A percentile compares a stretch with the other conserved stretches of the same genome.
phyloP scores from a whole-genome alignment of 2,113 vertebrate genomes.

The Platichthys flesus region DNA sequence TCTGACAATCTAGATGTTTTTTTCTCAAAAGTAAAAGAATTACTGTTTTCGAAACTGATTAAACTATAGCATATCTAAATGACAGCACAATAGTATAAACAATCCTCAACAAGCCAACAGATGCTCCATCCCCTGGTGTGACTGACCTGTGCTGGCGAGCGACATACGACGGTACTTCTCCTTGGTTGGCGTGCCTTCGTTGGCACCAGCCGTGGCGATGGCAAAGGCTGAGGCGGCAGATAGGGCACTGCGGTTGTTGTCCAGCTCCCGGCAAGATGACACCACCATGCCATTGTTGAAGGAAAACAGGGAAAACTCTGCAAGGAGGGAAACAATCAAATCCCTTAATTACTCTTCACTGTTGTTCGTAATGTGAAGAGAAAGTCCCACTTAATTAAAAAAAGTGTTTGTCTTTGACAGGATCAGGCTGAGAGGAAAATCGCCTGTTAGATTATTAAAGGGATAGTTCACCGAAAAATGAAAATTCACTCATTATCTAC shows the following conservation, averaged over 20 bases:
- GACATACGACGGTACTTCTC: conserved; percentile 98
- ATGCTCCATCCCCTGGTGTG: neutral
- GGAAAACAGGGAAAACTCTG: conserved; percentile 94
- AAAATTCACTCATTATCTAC: too few relatives aligned
- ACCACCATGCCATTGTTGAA: conserved; percentile 95
- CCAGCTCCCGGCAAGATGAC: conserved; percentile 93
- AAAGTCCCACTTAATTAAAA: too few relatives aligned
- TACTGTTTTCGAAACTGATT: too few relatives aligned
- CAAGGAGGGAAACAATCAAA: neutral
- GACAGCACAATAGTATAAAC: neutral
- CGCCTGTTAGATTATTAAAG: too few relatives aligned
- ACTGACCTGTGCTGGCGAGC: conserved; percentile 89
- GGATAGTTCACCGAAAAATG: too few relatives aligned
- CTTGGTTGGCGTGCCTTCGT: conserved; percentile 94
- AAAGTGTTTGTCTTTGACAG: too few relatives aligned
- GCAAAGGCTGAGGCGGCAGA: conserved; percentile 95
- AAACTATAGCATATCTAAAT: too few relatives aligned
- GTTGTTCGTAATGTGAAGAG: too few relatives aligned
- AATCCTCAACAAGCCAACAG: neutral
- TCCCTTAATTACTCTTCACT: neutral
- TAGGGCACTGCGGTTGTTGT: conserved; percentile 90
- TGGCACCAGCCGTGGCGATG: conserved; percentile 95
- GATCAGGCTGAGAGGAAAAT: neutral
- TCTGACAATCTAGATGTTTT: too few relatives aligned
- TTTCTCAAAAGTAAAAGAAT: too few relatives aligned